A percentile compares a stretch with the other conserved stretches of the same genome.
phyloP scores from a whole-genome alignment of 2,888 invertebrate genomes.

The Eulithis testata region DNA sequence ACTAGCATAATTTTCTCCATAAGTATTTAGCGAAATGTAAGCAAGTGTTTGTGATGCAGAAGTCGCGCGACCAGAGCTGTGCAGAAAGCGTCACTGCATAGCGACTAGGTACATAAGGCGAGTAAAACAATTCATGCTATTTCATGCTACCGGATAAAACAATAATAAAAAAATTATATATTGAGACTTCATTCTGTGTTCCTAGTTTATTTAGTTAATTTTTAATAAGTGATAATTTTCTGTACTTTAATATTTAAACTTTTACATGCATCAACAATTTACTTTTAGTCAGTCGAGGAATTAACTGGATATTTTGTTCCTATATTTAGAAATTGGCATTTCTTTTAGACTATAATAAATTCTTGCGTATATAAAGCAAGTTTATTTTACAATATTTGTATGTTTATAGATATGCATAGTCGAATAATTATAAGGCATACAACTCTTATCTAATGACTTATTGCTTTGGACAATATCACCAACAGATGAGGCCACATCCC shows the following conservation, averaged over 20 bases:
- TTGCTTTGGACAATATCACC: constrained; percentile 34
- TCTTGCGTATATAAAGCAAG: constrained; percentile 28
- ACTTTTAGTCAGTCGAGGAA: constrained; percentile 38
- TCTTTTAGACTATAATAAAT: constrained; percentile 23
- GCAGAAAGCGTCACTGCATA: constrained; percentile 14
- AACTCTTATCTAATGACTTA: constrained; percentile 29
- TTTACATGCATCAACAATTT: constrained; percentile 35
- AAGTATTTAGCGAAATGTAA: constrained; percentile 8
- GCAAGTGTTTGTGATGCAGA: constrained; percentile 2
- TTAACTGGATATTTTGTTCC: constrained; percentile 25
- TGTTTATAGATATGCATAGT: constrained; percentile 42
- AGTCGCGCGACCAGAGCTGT: not conserved
- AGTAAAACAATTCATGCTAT: constrained; percentile 15
- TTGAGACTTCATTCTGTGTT: constrained; percentile 22
- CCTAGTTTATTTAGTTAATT: constrained; percentile 23
- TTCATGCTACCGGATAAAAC: constrained; percentile 24
- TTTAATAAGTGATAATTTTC: constrained; percentile 16
- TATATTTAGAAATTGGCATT: constrained; percentile 29
- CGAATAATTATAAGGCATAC: constrained; percentile 30
- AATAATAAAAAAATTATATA: constrained; percentile 26
- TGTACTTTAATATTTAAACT: constrained; percentile 27
- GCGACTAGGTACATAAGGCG: not conserved
- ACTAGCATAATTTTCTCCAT: constrained; percentile 27
- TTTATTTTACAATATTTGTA: constrained; percentile 34
- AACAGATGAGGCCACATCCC: constrained; percentile 12